Percentiles rank a stretch among this genome's conserved stretches.
Conservation (phyloP, 2,888 invertebrate species). For the Clistopyga incitator region DNA sequence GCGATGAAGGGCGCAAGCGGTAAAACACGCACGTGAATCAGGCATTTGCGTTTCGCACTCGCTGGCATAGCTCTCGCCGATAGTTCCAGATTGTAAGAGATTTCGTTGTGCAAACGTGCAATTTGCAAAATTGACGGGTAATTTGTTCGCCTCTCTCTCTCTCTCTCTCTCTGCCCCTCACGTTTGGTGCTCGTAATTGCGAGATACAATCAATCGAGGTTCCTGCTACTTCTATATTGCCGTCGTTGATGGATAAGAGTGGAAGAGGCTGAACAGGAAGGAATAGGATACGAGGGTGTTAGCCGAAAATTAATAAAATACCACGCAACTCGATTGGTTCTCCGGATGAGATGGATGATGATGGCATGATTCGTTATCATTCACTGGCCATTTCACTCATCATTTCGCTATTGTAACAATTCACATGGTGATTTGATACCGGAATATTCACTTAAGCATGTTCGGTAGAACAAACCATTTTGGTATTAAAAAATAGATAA, state of each 20-base stretch:
- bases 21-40: constrained; percentile 53
- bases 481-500: no score
- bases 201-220: constrained; percentile 77
- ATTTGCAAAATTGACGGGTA: constrained; percentile 81
- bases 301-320: constrained; percentile 29
- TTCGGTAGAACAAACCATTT: no score
- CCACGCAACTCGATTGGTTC: not conserved
- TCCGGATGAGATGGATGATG: constrained; percentile 9
- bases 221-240: constrained; percentile 69
- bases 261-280: constrained; percentile 20
- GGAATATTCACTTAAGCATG: no score
- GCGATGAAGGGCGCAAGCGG: constrained; percentile 38
- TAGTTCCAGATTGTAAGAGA: constrained; percentile 77
- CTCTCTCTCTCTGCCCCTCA: constrained; percentile 61
- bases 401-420: no score
- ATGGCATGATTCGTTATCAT: constrained; percentile 17
- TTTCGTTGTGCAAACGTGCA: constrained; percentile 80
- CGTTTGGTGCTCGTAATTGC: constrained; percentile 75
- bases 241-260: constrained; percentile 66
- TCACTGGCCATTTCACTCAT: no score
- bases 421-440: no score
- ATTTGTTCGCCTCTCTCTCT: constrained; percentile 76
- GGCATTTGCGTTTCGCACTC: constrained; percentile 61
- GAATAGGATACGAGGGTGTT: constrained; percentile 33
- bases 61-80: constrained; percentile 65